These are phyloP conservation scores for Cheirogaleus major DNA, from an alignment of 2,797 vertebrate genomes.

Conservation along the genomic window DNA sequence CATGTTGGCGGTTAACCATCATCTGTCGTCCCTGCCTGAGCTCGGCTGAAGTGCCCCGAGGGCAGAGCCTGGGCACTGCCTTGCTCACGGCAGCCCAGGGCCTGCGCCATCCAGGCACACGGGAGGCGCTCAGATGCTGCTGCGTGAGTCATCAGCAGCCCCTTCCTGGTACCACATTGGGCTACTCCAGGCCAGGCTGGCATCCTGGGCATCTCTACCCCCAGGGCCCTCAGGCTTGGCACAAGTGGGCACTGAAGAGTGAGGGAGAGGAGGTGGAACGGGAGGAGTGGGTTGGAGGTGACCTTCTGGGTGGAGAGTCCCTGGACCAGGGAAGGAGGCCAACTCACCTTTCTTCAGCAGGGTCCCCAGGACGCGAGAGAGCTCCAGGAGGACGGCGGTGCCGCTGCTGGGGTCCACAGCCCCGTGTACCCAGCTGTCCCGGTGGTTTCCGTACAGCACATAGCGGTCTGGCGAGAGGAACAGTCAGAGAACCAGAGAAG, in stretches of 20 bases:
- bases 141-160: background rate
- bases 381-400: constrained; percentile 92
- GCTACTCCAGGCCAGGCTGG: background rate
- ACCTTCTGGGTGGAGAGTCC: background rate
- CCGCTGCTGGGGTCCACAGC: constrained; percentile 95
- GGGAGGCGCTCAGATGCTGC: background rate
- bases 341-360: constrained; percentile 91
- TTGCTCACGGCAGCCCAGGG: accelerated
- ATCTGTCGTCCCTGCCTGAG: background rate
- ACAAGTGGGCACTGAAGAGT: background rate
- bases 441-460: constrained; percentile 94
- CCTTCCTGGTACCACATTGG: background rate
- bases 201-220: background rate
- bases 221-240: background rate
- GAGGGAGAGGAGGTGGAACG: background rate
- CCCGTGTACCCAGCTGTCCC: constrained; percentile 95
- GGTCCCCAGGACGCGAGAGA: constrained; percentile 89
- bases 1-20: background rate
- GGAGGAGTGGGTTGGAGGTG: too few relatives aligned
- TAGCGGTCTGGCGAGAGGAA: constrained; percentile 89
- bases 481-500: background rate
- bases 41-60: background rate
- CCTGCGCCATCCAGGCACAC: background rate
- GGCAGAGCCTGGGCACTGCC: background rate
- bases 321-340: background rate